These are phyloP conservation scores for Crioceris asparagi DNA, from an alignment of 2,888 invertebrate species.

Conservation along the genomic window DNA sequence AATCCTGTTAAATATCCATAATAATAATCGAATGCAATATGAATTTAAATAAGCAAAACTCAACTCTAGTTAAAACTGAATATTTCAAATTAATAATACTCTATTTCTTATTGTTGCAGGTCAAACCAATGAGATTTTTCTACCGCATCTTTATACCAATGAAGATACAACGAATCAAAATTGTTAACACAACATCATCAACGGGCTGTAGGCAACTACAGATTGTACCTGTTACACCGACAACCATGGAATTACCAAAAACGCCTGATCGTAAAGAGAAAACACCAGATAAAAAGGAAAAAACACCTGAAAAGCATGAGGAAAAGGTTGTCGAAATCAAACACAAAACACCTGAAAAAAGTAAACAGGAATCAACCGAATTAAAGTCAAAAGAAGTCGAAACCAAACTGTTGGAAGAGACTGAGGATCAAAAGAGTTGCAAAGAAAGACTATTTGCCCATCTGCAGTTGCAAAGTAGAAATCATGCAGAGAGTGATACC, in stretches of 20 bases:
- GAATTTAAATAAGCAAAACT: too few species aligned
- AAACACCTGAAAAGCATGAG: constrained; percentile 10
- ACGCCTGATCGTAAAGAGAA: constrained; percentile 8
- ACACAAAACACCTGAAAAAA: constrained; percentile 6
- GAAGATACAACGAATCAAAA: constrained; percentile 35
- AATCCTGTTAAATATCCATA: too few species aligned
- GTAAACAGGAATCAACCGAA: constrained; percentile 8
- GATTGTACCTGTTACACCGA: constrained; percentile 30
- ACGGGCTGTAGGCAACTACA: constrained; percentile 35
- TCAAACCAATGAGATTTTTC: constrained; percentile 53
- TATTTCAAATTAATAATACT: too few species aligned
- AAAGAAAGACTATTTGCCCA: constrained; percentile 33
- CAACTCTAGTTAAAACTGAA: too few species aligned
- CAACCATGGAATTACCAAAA: constrained; percentile 13
- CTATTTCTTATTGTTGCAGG: constrained; percentile 35
- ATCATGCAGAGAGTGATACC: constrained; percentile 24
- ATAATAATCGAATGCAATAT: too few species aligned
- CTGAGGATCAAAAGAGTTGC: constrained; percentile 22
- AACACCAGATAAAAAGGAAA: constrained; percentile 6
- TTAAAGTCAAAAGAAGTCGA: constrained; percentile 17
- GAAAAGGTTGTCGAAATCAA: constrained; percentile 11
- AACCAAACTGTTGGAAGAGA: constrained; percentile 6
- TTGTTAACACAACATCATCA: constrained; percentile 32
- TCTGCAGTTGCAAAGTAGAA: constrained; percentile 32
- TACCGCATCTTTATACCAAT: constrained; percentile 46